Percentiles rank a stretch among this genome's conserved stretches.
phyloP scores from a whole-genome alignment of 2,888 invertebrate genomes.

The Acanthococcus lagerstroemiae region DNA sequence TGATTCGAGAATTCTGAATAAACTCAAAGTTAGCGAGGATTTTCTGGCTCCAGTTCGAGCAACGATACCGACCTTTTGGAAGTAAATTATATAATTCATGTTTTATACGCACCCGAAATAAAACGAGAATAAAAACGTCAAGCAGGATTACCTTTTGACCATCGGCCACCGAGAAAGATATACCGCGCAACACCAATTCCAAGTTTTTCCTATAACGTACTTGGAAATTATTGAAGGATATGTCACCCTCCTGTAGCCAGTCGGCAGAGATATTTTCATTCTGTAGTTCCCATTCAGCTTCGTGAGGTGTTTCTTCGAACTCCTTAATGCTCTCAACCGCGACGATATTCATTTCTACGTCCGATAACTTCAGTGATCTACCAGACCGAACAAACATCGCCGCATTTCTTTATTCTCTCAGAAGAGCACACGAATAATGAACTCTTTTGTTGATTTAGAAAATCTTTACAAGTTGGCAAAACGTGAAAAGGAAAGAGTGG shows the following conservation, averaged over 20 bases:
- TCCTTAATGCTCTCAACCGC: constrained; percentile 92
- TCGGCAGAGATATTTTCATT: constrained; percentile 39
- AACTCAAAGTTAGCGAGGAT: too few species aligned
- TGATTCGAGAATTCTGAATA: constrained; percentile 81
- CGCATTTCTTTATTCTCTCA: too few species aligned
- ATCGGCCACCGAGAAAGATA: constrained; percentile 65
- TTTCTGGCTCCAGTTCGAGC: constrained; percentile 88
- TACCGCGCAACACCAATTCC: constrained; percentile 72
- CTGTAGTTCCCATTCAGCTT: constrained; percentile 14
- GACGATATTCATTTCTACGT: constrained; percentile 94
- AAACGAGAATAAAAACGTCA: too few species aligned
- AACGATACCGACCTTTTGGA: constrained; percentile 82
- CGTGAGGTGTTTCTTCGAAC: constrained; percentile 67
- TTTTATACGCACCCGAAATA: too few species aligned
- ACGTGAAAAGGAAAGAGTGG: too few species aligned
- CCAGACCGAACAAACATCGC: too few species aligned
- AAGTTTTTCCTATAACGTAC: constrained; percentile 78
- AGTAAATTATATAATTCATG: too few species aligned
- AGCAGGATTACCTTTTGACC: constrained; percentile 84
- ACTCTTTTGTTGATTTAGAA: too few species aligned
- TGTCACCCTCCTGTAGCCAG: constrained; percentile 75
- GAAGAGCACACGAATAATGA: too few species aligned
- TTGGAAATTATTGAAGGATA: constrained; percentile 69
- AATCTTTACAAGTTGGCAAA: too few species aligned
- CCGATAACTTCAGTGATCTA: constrained; percentile 90